Evolutionary conservation across 2,888 invertebrate genomes (phyloP).

Genomic region (Dorcus hopei): DNA sequence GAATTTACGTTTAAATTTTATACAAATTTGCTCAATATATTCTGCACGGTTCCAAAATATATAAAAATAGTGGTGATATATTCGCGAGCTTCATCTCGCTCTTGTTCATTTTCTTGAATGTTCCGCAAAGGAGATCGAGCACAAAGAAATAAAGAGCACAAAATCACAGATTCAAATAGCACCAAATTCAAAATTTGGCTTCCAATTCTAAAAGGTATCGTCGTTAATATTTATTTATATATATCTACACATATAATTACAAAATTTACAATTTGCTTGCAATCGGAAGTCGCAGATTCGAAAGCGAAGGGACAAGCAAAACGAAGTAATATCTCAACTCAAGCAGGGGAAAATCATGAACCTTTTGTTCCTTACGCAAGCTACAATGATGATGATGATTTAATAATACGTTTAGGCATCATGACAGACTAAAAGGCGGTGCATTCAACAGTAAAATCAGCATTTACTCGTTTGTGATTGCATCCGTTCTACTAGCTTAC

Average conservation of each 20-base stretch:
- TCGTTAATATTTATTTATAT: constrained; percentile 24
- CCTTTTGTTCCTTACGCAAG: background rate
- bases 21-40: constrained; percentile 20
- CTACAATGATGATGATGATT: background rate
- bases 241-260: constrained; percentile 29
- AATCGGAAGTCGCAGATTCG: background rate
- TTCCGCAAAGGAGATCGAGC: constrained; percentile 14
- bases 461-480: background rate
- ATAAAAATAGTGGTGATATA: constrained; percentile 28
- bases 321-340: background rate
- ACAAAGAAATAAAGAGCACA: constrained; percentile 30
- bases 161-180: constrained; percentile 51
- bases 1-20: constrained; percentile 7
- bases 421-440: background rate
- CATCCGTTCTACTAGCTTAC: too few relatives aligned
- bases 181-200: constrained; percentile 50
- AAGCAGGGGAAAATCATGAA: too few relatives aligned
- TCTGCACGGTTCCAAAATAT: constrained; percentile 16
- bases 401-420: too few relatives aligned
- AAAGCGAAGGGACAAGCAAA: background rate
- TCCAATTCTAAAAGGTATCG: constrained; percentile 30
- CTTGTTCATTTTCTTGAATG: too few relatives aligned
- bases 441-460: background rate
- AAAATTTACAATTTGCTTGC: constrained; percentile 28
- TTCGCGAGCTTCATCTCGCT: constrained; percentile 20